Base-by-base conservation (phyloP, 2,888 invertebrate species). In the Yponomeuta plumbellus region DNA sequence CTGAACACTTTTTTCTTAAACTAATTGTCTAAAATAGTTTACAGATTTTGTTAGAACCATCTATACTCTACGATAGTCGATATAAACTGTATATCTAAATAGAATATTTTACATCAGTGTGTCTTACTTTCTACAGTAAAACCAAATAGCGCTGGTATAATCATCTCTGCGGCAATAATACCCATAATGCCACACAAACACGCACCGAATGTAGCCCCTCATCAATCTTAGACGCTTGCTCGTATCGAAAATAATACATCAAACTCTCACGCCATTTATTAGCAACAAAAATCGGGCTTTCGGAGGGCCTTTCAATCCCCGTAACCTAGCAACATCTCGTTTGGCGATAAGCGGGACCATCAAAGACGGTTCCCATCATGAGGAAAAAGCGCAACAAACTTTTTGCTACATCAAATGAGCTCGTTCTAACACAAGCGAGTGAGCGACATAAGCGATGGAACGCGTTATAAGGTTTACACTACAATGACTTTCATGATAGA, bases 311-410 rank as follows among this genome's bases (percentile, higher is more conserved):
- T 52, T 52, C 44, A 52, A 52, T 52, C 17, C 44, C 44, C 44
- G 44, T 52, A 52, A 52, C 44, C 44, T 52, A 52, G 17, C 68
- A 66, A 65, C 80, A 82, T 83, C 80, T 80, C 79, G 74, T 79
- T 79, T 78, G 74, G 75, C 80, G 86, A 88, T 85, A 81, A 83
- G 80, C 79, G 79, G 70, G 68, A 70, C 75, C 77, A 79, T 80
- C 79, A 78, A 74, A 74, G 70, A 73, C 71, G 66, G 66, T 72
- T 76, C 59, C 22, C 62, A 17, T 23, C 39, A 21, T 21, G 22
- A 11, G 17, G 20, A 21, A 40, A 64, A n/a, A 77, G 44, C 13
- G 44, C 17, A 17, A 52, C 44, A 17, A 17, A 13, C 44, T 5
- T 52, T 52, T 52, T 52, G 17, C 44, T 17, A 17, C 44, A 4